A percentile compares a stretch with the other conserved stretches of the same genome.
phyloP scores from a whole-genome alignment of 2,113 vertebrate species.

The human region DNA sequence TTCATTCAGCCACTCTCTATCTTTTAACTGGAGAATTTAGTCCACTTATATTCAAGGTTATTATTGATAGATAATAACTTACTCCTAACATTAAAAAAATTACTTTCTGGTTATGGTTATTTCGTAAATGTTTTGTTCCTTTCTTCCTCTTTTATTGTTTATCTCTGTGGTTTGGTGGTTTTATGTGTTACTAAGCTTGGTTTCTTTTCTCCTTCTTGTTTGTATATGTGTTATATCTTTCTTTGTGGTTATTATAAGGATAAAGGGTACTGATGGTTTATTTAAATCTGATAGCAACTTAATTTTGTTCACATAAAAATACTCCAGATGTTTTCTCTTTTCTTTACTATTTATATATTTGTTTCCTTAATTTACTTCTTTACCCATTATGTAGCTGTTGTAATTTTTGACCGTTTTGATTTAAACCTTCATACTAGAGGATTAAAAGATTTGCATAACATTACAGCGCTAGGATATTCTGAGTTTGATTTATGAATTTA shows the following conservation, averaged over 20 bases:
- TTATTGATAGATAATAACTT: neutral
- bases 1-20: neutral
- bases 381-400: no score
- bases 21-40: neutral
- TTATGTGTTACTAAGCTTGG: neutral
- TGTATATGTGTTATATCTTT: neutral
- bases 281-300: neutral
- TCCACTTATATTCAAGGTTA: neutral
- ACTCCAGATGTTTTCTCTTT: neutral
- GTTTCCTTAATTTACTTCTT: neutral
- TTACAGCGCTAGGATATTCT: neutral
- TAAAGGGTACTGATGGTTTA: neutral
- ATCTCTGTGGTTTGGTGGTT: neutral
- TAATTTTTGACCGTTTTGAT: neutral
- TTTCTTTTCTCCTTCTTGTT: neutral
- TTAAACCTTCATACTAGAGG: neutral
- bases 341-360: neutral
- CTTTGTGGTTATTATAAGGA: neutral
- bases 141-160: neutral
- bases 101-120: neutral
- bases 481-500: neutral
- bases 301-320: neutral
- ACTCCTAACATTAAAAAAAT: neutral
- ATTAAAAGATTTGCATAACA: neutral
- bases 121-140: neutral